phyloP scores from a whole-genome alignment of 1,140 invertebrate species.

The Drosophila funebris region DNA sequence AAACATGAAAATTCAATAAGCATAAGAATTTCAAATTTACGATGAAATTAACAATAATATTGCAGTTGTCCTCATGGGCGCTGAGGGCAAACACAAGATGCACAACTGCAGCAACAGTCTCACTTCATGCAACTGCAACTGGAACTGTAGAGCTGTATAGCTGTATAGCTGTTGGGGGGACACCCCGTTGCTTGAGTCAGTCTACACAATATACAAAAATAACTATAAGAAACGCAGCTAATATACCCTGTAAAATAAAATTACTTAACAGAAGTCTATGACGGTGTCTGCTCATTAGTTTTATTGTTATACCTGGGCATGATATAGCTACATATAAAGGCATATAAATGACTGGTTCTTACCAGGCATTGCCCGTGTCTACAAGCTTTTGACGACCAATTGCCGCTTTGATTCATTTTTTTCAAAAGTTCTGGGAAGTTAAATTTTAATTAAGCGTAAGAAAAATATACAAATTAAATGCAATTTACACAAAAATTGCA shows the following conservation, averaged over 20 bases:
- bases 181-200: conserved; percentile 21
- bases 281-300: no score
- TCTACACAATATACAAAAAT: background rate
- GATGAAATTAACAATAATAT: conserved; percentile 81
- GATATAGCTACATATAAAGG: no score
- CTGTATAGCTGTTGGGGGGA: conserved; percentile 6
- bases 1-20: conserved; percentile 82
- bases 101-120: background rate
- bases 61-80: conserved; percentile 61
- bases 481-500: no score
- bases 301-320: no score
- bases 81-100: conserved; percentile 59
- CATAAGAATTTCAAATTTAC: conserved; percentile 82
- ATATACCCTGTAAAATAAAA: background rate
- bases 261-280: no score
- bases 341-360: no score
- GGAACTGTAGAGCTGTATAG: conserved; percentile 9
- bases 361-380: no score
- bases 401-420: no score
- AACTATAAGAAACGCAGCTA: conserved; percentile 17
- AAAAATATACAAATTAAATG: no score
- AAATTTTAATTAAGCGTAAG: no score
- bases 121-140: background rate
- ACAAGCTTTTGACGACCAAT: no score
- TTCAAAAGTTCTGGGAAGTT: no score